Conservation (phyloP, 92 coral and sea anemone species). For the Parazoanthus atlanticus region DNA sequence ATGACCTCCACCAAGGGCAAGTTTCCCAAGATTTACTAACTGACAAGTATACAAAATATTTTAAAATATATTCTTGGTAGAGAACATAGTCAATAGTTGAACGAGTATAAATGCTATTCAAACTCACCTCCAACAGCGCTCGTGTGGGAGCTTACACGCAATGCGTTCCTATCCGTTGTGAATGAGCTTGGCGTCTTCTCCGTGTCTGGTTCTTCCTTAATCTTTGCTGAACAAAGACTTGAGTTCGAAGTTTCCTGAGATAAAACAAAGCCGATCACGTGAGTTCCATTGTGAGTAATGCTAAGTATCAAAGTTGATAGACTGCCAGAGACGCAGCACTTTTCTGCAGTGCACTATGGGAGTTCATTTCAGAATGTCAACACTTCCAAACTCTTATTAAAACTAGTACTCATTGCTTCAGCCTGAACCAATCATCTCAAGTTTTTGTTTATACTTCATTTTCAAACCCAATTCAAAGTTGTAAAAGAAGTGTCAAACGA, state of each 20-base stretch:
- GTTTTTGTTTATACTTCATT: background rate
- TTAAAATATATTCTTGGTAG: background rate
- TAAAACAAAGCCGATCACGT: background rate
- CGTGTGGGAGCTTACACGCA: background rate
- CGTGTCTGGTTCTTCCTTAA: conserved; percentile 30
- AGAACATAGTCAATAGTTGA: background rate
- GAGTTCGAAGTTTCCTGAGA: conserved; percentile 23
- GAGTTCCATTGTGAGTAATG: background rate
- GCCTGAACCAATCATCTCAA: background rate
- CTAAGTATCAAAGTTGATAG: background rate
- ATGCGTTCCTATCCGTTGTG: background rate
- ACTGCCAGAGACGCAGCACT: background rate
- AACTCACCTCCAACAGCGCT: background rate
- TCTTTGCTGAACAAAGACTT: conserved; percentile 10
- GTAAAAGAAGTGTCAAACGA: background rate
- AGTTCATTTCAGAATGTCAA: background rate
- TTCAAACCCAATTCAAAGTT: background rate
- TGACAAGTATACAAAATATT: background rate
- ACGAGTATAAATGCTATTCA: background rate
- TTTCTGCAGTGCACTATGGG: background rate
- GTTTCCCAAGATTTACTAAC: background rate
- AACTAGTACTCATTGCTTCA: background rate
- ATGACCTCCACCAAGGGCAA: background rate
- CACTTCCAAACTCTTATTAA: background rate
- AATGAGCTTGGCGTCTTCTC: background rate